Percentiles rank a stretch among this genome's conserved stretches.
These are phyloP conservation scores for Cyclina sinensis DNA, from an alignment of 1,140 invertebrate species.

Conservation along the genomic window DNA sequence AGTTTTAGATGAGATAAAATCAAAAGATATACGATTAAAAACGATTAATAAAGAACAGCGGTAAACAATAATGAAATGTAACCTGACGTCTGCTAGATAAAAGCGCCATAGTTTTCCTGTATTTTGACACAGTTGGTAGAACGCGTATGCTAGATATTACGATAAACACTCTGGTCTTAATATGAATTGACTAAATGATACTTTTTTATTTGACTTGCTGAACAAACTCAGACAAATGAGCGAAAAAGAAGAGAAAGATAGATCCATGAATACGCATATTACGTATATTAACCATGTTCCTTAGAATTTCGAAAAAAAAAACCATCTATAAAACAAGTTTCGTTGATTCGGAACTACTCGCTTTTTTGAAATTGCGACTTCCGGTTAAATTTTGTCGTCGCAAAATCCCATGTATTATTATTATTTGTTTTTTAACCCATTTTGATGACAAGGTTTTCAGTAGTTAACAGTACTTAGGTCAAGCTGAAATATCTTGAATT, in stretches of 20 bases:
- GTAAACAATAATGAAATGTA: slow-evolving; percentile 55
- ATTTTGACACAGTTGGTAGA: slow-evolving; percentile 59
- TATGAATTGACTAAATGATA: slow-evolving; percentile 43
- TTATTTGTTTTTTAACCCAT: too few relatives aligned
- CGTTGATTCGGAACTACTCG: too few relatives aligned
- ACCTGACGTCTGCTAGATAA: slow-evolving; percentile 63
- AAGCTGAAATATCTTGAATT: too few relatives aligned
- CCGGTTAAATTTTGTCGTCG: too few relatives aligned
- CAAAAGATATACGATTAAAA: slow-evolving; percentile 53
- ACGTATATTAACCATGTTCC: too few relatives aligned
- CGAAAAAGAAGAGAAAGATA: neutral
- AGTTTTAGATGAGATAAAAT: slow-evolving; percentile 57
- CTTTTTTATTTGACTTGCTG: slow-evolving; percentile 42
- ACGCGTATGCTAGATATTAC: slow-evolving; percentile 43
- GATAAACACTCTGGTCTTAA: slow-evolving; percentile 34
- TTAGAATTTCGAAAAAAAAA: too few relatives aligned
- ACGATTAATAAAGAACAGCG: slow-evolving; percentile 52
- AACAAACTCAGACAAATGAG: slow-evolving; percentile 43
- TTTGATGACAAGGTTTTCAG: too few relatives aligned
- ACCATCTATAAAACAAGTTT: too few relatives aligned
- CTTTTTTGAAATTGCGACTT: too few relatives aligned
- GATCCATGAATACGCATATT: too few relatives aligned
- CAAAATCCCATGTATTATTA: too few relatives aligned
- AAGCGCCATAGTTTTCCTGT: slow-evolving; percentile 53
- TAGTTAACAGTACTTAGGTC: too few relatives aligned